A percentile compares a stretch with the other conserved stretches of the same genome.
These are phyloP conservation scores for Sipha maydis DNA, from an alignment of 2,888 invertebrate genomes.

Conservation along the genomic window DNA sequence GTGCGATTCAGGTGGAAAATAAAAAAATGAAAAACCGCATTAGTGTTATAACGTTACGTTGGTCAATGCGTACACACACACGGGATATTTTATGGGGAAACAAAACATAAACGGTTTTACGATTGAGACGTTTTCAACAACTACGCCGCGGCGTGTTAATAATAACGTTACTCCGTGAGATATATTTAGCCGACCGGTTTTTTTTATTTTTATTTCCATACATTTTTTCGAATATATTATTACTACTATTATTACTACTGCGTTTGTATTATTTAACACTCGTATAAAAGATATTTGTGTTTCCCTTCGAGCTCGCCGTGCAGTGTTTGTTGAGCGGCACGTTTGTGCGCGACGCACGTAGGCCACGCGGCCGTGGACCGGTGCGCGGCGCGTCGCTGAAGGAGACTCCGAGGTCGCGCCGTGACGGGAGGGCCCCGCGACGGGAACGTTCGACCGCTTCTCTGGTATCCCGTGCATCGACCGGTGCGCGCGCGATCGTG, in stretches of 20 bases:
- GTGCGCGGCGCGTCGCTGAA: background rate
- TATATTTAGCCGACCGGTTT: slow-evolving; percentile 18
- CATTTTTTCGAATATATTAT: background rate
- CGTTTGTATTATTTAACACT: background rate
- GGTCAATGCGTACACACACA: background rate
- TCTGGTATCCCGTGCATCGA: background rate
- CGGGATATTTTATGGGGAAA: background rate
- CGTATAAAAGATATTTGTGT: background rate
- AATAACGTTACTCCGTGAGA: background rate
- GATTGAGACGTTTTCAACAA: background rate
- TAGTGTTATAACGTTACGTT: background rate
- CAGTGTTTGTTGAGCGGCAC: background rate
- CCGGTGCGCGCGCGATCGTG: too few species aligned
- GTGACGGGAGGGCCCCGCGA: too few species aligned
- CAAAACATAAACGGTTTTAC: background rate
- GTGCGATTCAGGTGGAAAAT: too few species aligned
- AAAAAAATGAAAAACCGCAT: too few species aligned
- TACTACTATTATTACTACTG: background rate
- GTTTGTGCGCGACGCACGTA: slow-evolving; percentile 7
- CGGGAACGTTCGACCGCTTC: background rate
- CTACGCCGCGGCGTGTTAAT: background rate
- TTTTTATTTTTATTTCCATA: background rate
- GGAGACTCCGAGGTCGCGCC: background rate
- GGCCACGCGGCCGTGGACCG: background rate
- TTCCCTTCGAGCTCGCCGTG: background rate